Percentiles rank a stretch among this genome's conserved stretches.
phyloP scores from a whole-genome alignment of 1,140 invertebrate genomes.

The Papilio dardanus region DNA sequence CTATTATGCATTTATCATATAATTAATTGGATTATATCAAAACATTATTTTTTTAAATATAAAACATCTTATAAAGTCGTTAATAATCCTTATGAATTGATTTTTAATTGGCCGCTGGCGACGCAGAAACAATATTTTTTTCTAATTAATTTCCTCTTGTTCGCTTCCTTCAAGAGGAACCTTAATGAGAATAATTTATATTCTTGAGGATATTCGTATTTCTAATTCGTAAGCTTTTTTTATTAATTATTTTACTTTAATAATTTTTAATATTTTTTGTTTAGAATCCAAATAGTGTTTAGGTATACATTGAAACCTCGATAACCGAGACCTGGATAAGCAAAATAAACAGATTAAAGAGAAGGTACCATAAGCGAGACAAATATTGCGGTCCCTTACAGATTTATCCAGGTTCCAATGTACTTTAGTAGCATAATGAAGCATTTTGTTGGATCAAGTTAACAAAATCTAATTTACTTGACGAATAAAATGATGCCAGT shows the following conservation, averaged over 20 bases:
- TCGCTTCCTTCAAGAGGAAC: not conserved
- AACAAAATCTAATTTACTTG: conserved; percentile 60
- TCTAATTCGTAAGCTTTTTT: too few species aligned
- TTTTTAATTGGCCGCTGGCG: not conserved
- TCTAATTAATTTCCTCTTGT: not conserved
- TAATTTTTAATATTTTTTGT: too few species aligned
- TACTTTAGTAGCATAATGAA: too few species aligned
- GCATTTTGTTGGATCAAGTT: not conserved
- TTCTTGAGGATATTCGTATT: conserved; percentile 1
- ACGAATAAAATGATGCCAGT: conserved; percentile 73
- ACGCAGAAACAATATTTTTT: not conserved
- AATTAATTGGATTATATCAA: not conserved
- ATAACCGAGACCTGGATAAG: too few species aligned
- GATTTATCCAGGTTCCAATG: too few species aligned
- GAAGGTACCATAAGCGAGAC: too few species aligned
- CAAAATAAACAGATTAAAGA: too few species aligned
- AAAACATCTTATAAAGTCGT: not conserved
- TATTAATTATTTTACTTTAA: too few species aligned
- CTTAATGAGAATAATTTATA: not conserved
- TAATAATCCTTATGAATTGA: not conserved
- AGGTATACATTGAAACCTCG: too few species aligned
- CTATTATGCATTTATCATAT: too few species aligned
- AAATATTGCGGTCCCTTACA: too few species aligned
- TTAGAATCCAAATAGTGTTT: too few species aligned
- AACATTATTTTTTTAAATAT: not conserved